phyloP scores from a whole-genome alignment of 2,797 vertebrate genomes.

The Denticeps clupeoides region DNA sequence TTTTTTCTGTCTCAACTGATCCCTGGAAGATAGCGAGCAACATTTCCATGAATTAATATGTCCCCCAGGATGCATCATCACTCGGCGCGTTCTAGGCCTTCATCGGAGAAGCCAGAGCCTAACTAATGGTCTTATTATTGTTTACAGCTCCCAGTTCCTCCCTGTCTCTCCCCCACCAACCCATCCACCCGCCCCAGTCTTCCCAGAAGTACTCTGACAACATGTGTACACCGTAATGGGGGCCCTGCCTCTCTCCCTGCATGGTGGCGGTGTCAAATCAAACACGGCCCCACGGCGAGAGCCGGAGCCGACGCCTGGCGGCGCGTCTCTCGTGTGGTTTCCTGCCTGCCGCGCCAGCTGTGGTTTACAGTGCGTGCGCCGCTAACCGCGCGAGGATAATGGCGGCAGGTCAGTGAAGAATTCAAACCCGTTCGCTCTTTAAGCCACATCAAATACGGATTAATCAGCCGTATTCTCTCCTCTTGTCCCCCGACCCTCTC shows the following conservation, averaged over 20 bases:
- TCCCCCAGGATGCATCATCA: constrained; percentile 23
- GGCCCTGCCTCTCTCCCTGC: constrained; percentile 17
- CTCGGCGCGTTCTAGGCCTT: constrained; percentile 15
- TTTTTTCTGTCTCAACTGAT: constrained; percentile 14
- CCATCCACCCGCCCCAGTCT: too few species aligned
- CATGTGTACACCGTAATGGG: constrained; percentile 26
- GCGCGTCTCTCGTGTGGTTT: not conserved
- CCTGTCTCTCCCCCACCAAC: constrained; percentile 13
- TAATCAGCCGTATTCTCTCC: too few species aligned
- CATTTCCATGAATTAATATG: constrained; percentile 25
- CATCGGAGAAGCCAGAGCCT: constrained; percentile 15
- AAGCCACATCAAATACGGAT: not conserved
- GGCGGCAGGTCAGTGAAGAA: not conserved
- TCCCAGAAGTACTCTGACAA: constrained; percentile 27
- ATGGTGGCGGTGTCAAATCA: constrained; percentile 7
- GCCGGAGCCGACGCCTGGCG: not conserved
- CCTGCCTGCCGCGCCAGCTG: not conserved
- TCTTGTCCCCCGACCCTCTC: too few species aligned
- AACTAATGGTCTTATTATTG: constrained; percentile 29
- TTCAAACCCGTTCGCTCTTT: not conserved
- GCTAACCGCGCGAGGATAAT: not conserved
- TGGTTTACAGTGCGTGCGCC: too few species aligned
- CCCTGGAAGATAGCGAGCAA: constrained; percentile 23
- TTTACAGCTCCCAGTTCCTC: constrained; percentile 13
- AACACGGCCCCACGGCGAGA: constrained; percentile 3